A percentile compares a stretch with the other conserved stretches of the same genome.
These are phyloP conservation scores for Pangasianodon hypophthalmus DNA, from an alignment of 2,113 vertebrate species.

Conservation along the genomic window DNA sequence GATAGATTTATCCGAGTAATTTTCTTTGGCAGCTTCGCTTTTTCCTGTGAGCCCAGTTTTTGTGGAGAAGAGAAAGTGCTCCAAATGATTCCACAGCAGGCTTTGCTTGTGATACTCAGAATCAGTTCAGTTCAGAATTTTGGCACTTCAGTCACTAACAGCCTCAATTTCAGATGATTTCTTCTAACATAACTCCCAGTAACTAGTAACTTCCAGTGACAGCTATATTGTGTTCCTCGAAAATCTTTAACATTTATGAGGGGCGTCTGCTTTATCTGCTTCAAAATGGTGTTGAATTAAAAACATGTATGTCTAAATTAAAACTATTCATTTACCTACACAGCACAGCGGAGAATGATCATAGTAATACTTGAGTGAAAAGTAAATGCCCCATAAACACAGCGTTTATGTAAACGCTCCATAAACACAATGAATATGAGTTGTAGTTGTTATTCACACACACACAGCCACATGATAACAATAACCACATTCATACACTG, in stretches of 20 bases:
- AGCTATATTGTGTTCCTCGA: not conserved
- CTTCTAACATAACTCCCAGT: not conserved
- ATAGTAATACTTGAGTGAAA: not conserved
- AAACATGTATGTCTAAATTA: not conserved
- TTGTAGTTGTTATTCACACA: slow-evolving; percentile 17
- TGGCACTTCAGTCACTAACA: slow-evolving; percentile 25
- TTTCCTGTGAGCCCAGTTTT: slow-evolving; percentile 47
- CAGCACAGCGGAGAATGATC: not conserved
- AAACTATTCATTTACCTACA: not conserved
- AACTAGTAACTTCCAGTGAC: not conserved
- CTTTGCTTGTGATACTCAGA: slow-evolving; percentile 29
- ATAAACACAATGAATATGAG: slow-evolving; percentile 8
- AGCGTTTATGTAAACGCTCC: not conserved
- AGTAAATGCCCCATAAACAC: not conserved
- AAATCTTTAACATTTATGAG: not conserved
- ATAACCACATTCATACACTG: slow-evolving; percentile 57
- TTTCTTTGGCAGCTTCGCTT: slow-evolving; percentile 56
- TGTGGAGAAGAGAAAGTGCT: slow-evolving; percentile 50
- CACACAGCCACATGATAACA: slow-evolving; percentile 46
- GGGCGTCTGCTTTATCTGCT: not conserved
- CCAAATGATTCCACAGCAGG: slow-evolving; percentile 46
- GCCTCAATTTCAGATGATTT: slow-evolving; percentile 16
- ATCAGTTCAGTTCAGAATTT: slow-evolving; percentile 27
- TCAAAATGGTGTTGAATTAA: not conserved
- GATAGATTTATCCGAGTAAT: slow-evolving; percentile 56